phyloP scores from a whole-genome alignment of 2,888 invertebrate genomes.

The Metallyticus violacea region DNA sequence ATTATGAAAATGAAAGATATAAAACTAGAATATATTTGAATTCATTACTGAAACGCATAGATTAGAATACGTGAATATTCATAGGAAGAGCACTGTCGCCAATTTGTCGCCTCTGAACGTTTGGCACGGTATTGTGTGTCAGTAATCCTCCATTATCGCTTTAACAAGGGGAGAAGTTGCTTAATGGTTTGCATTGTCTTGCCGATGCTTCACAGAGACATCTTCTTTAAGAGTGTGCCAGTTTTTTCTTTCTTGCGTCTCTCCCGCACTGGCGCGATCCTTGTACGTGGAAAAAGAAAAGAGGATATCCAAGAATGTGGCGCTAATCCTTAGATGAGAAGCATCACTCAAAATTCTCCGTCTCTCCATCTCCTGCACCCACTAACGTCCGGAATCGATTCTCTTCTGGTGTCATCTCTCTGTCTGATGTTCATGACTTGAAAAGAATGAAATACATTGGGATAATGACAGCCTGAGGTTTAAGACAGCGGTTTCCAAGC shows the following conservation, averaged over 20 bases:
- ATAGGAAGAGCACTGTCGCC: too few species aligned
- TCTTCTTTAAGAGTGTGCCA: neutral
- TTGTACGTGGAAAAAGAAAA: neutral
- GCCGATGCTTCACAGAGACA: neutral
- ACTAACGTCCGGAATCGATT: neutral
- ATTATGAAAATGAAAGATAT: too few species aligned
- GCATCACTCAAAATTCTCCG: neutral
- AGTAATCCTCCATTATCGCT: neutral
- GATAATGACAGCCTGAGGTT: neutral
- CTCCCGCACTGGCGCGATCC: neutral
- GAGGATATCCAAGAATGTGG: neutral
- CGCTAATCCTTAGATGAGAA: neutral
- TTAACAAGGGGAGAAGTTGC: neutral
- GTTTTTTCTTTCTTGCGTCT: neutral
- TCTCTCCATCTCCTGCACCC: neutral
- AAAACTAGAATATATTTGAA: too few species aligned
- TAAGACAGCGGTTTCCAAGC: neutral
- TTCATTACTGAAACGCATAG: too few species aligned
- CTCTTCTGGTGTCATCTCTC: neutral
- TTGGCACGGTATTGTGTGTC: neutral
- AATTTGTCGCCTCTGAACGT: neutral
- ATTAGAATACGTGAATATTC: too few species aligned
- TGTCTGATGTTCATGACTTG: neutral
- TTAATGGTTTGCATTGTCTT: neutral
- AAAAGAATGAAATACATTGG: neutral